Evolutionary conservation across 2,797 vertebrate genomes (phyloP), one percentile per base, ranked within the genome.

Genomic region (Propithecus perrieri): DNA sequence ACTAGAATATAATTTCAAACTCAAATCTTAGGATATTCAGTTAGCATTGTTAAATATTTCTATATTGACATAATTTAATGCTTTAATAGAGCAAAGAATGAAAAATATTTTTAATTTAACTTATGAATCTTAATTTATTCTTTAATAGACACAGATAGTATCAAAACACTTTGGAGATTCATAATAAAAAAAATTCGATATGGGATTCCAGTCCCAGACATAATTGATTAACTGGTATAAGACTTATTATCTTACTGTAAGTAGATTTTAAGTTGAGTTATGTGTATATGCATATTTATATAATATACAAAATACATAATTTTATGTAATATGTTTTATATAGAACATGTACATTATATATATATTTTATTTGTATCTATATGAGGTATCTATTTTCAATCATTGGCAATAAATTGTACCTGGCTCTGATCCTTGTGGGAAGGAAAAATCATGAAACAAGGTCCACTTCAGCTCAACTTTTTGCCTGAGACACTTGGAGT

Each of bases 81-180:
- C 15, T 85, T 96, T 84, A 46, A 57, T 89, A 79, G 18, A 7
- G 4, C 8, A 88, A 79, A 85, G 41, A 71, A 61, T 76, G 26
- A 76, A 81, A 79, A 88, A 63, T 50, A 76, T 50, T 50, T 85
- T 89, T 67, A 55, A 89, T 85, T 95, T 84, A 93, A 76, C 30
- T n/a, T 78, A 97, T 95, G 67, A 96, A 50, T 75, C 24, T 96
- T 91, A 97, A 85, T 96, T 91, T 96, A 95, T 96, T 98, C 46
- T 94, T 90, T 95, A 80, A 83, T 61, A 89, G 20, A 89, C 75
- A 41, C 5, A 96, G 78, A 95, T 85, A 94, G 28, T 41, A 5
- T 92, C 81, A 1, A 76, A 90, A 65, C 2, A 63, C 0, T 75
- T 92, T 59, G 20, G 30, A 85, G 7, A 80, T 61, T 95, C 13